Conservation (phyloP, 2,888 invertebrate genomes). For the Bedellia somnulentella region DNA sequence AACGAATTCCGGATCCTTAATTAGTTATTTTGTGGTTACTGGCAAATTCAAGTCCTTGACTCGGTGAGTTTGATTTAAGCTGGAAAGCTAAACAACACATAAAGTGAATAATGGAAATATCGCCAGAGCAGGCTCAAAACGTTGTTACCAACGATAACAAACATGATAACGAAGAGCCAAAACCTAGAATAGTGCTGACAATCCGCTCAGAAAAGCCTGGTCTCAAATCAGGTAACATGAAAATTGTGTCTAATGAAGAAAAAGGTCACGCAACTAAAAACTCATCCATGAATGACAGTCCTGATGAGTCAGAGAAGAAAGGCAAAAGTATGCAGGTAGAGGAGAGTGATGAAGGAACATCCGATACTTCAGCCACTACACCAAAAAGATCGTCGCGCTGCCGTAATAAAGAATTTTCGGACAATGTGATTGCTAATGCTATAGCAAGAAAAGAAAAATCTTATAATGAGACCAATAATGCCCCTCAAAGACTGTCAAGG, state of each 20-base stretch:
- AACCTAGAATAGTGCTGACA: slow-evolving; percentile 64
- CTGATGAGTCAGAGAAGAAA: too few relatives aligned
- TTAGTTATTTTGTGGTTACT: too few relatives aligned
- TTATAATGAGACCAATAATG: slow-evolving; percentile 51
- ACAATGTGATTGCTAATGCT: slow-evolving; percentile 69
- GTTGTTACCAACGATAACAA: too few relatives aligned
- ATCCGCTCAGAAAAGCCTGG: slow-evolving; percentile 64
- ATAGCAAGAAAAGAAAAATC: slow-evolving; percentile 74
- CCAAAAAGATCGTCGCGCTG: slow-evolving; percentile 67
- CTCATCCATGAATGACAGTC: too few relatives aligned
- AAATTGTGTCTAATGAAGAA: slow-evolving; percentile 48
- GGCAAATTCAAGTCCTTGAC: too few relatives aligned
- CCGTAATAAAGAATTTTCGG: slow-evolving; percentile 62
- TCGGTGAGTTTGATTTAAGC: too few relatives aligned
- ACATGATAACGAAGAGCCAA: slow-evolving; percentile 24
- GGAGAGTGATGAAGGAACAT: slow-evolving; percentile 32
- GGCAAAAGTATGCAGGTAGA: too few relatives aligned
- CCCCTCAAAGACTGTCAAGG: slow-evolving; percentile 36
- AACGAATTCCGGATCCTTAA: too few relatives aligned
- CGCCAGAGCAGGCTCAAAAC: too few relatives aligned
- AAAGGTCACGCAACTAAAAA: too few relatives aligned
- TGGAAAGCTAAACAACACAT: too few relatives aligned
- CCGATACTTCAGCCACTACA: slow-evolving; percentile 30
- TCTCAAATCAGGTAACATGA: slow-evolving; percentile 52
- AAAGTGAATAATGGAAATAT: too few relatives aligned